Percentiles rank a stretch among this genome's conserved stretches.
Conservation (phyloP, 2,797 vertebrate genomes). For the Pelodytes ibericus region DNA sequence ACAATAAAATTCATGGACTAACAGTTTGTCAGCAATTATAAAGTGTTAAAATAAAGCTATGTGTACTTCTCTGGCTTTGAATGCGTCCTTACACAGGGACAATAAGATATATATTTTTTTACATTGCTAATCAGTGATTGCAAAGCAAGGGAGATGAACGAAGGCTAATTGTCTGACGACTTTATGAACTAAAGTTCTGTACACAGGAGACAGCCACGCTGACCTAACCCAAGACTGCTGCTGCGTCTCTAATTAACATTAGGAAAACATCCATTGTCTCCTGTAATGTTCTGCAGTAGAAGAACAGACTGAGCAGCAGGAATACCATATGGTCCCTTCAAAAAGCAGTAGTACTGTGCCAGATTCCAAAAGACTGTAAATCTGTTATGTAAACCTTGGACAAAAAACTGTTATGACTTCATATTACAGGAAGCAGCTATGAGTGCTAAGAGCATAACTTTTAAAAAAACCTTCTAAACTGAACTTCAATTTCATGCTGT, state of each 20-base stretch:
- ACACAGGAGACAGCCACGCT: slow-evolving; percentile 44
- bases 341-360: slow-evolving; percentile 39
- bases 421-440: not conserved
- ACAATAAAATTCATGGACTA: no score
- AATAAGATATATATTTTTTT: slow-evolving; percentile 12
- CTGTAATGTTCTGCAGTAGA: slow-evolving; percentile 42
- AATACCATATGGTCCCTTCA: slow-evolving; percentile 50
- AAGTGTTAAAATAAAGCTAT: not conserved
- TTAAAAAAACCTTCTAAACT: not conserved
- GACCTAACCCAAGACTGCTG: slow-evolving; percentile 48
- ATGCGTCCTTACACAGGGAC: not conserved
- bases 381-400: slow-evolving; percentile 42
- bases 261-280: slow-evolving; percentile 52
- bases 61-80: not conserved
- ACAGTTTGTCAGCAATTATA: not conserved
- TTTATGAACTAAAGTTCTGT: slow-evolving; percentile 46
- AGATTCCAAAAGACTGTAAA: slow-evolving; percentile 25
- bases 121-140: slow-evolving; percentile 29
- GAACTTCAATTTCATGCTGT: not conserved
- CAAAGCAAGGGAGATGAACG: slow-evolving; percentile 22
- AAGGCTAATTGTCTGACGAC: slow-evolving; percentile 52
- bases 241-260: slow-evolving; percentile 52
- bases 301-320: slow-evolving; percentile 51
- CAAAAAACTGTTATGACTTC: slow-evolving; percentile 37
- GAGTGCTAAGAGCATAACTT: not conserved